These are phyloP conservation scores for Halictus ligatus DNA, from an alignment of 2,888 invertebrate genomes.

Conservation along the genomic window DNA sequence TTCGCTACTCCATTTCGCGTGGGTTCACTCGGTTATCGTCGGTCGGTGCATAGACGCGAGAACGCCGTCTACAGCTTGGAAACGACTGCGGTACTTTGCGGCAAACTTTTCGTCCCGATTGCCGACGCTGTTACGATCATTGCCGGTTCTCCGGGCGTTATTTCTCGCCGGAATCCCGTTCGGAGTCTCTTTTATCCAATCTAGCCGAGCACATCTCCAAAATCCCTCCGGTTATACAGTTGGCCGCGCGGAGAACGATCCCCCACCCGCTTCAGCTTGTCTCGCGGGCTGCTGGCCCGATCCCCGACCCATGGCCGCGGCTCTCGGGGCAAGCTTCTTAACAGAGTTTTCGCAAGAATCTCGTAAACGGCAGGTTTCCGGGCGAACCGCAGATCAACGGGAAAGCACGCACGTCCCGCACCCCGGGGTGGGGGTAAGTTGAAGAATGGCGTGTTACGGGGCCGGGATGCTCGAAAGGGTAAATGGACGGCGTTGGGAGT, in stretches of 20 bases:
- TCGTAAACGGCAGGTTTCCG: constrained; percentile 66
- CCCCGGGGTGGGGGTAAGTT: constrained; percentile 51
- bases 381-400: constrained; percentile 60
- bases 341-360: constrained; percentile 72
- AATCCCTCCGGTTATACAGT: constrained; percentile 51
- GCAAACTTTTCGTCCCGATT: constrained; percentile 46
- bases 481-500: constrained; percentile 68
- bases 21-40: neutral
- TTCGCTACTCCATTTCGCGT: neutral
- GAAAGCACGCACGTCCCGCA: constrained; percentile 70
- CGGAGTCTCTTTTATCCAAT: constrained; percentile 54
- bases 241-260: neutral
- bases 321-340: constrained; percentile 59
- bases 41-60: neutral
- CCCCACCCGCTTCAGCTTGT: neutral
- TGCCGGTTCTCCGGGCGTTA: constrained; percentile 25
- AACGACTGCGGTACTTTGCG: constrained; percentile 6
- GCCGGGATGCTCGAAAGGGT: constrained; percentile 67
- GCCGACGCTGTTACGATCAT: constrained; percentile 42
- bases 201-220: constrained; percentile 37
- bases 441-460: constrained; percentile 74
- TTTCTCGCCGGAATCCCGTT: constrained; percentile 41
- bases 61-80: neutral
- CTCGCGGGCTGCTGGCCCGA: neutral
- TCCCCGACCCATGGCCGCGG: constrained; percentile 1